Base-by-base conservation (phyloP, 1,140 invertebrate genomes). In the Rhagoletis zephyria region DNA sequence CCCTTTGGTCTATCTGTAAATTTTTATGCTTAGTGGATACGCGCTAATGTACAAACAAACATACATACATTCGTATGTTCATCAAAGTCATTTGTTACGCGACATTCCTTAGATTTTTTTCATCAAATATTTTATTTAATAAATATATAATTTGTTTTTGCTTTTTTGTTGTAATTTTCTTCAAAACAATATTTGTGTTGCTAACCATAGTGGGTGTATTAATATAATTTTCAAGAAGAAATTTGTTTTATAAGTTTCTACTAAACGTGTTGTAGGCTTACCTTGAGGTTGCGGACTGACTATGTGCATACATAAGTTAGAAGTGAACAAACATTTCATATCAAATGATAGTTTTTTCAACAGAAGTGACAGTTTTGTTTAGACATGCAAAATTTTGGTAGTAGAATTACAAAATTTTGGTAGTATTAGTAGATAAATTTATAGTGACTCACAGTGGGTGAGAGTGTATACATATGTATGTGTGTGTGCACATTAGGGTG, bases 51-150 rank as follows among this genome's bases (percentile, higher is more conserved):
- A 67, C 40, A 42, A 5, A 6, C 40, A 42, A 1, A 6, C n/a
- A 19, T 67, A 30, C 2, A n/a, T 67, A n/a, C 40, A 7, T 40
- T 40, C 30, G 64, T 42, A 9, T 40, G 30, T 67, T 14, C 40
- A 74, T 74, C 67, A 74, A 45, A 74, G 10, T 74, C 42, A 74
- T 74, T 74, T 48, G 42, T 48, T 48, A 5, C 45, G 42, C 45
- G 67, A 5, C 42, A 45, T 48, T 74, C 40, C n/a, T 74, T 30
- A 48, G 40, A 14, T 16, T 2, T 14, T 42, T 74, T 40, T 7
- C 9, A 3, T 67, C 12, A 9, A 2, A 67, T 67, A 40, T 40
- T 67, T 67, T 67, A 60, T 12, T 60, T 0, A 60, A 60, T 60
- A 60, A 60, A 60, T n/a, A n/a, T n/a, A n/a, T 60, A 60, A 6